Percentiles rank a stretch among this genome's conserved stretches.
phyloP scores from a whole-genome alignment of 2,888 invertebrate genomes.

The Rhopalosiphum nymphaeae region DNA sequence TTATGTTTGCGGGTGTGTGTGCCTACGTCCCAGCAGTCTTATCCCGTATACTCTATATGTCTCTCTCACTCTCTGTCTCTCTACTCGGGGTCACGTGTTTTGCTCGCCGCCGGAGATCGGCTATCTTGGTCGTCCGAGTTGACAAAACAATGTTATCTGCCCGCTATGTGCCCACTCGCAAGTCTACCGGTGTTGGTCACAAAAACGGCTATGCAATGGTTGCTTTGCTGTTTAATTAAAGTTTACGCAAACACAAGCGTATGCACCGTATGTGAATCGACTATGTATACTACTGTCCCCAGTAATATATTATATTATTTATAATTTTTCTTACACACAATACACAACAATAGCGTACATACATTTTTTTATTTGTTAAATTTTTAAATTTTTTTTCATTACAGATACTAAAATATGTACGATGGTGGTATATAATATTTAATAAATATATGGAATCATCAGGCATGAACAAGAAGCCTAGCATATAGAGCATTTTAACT shows the following conservation, averaged over 20 bases:
- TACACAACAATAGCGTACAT: background rate
- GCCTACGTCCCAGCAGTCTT: background rate
- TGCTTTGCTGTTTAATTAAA: conserved; percentile 27
- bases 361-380: background rate
- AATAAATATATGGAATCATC: too few relatives aligned
- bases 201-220: conserved; percentile 4
- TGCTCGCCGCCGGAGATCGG: conserved; percentile 24
- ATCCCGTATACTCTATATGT: background rate
- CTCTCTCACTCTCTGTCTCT: background rate
- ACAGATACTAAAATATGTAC: background rate
- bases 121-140: conserved; percentile 30
- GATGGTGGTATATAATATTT: too few relatives aligned
- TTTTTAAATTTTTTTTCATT: too few relatives aligned
- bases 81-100: conserved; percentile 25
- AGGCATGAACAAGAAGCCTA: too few relatives aligned
- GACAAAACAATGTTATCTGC: conserved; percentile 63
- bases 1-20: background rate
- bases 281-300: background rate
- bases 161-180: background rate
- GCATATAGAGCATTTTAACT: too few relatives aligned
- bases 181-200: conserved; percentile 37
- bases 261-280: background rate
- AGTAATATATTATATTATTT: background rate
- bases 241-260: background rate
- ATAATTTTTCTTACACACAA: background rate